A percentile compares a stretch with the other conserved stretches of the same genome.
Evolutionary conservation across 2,888 invertebrate genomes (phyloP).

Genomic region (Ochlodes sylvanus): DNA sequence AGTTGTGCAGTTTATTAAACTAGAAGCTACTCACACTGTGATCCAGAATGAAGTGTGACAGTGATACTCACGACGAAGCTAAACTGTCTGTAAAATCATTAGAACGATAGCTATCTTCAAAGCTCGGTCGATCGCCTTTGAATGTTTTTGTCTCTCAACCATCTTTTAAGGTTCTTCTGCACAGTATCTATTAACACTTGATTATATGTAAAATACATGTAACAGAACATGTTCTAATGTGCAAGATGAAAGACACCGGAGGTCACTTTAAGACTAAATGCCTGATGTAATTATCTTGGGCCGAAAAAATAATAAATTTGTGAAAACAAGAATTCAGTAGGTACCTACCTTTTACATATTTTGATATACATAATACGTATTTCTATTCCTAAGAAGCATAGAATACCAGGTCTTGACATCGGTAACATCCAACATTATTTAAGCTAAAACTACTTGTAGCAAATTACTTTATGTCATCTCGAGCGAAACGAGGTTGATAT

Average conservation of each 20-base stretch:
- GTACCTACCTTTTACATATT: too few species aligned
- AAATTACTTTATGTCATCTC: too few species aligned
- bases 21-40: background rate
- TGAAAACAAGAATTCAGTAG: too few species aligned
- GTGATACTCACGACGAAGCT: background rate
- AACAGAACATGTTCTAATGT: background rate
- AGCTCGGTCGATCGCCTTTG: constrained; percentile 16
- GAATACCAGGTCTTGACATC: too few species aligned
- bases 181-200: constrained; percentile 4
- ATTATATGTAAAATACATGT: background rate
- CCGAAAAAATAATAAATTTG: too few species aligned
- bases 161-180: background rate
- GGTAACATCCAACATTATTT: too few species aligned
- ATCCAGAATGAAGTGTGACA: background rate
- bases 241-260: background rate
- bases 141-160: constrained; percentile 14
- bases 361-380: too few species aligned
- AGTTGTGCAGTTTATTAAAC: background rate
- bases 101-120: constrained; percentile 25
- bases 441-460: too few species aligned
- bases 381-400: too few species aligned
- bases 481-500: too few species aligned
- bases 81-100: constrained; percentile 5
- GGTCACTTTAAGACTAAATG: background rate
- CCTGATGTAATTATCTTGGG: too few species aligned